phyloP scores from a whole-genome alignment of 2,888 invertebrate species.

The Notodonta dromedarius region DNA sequence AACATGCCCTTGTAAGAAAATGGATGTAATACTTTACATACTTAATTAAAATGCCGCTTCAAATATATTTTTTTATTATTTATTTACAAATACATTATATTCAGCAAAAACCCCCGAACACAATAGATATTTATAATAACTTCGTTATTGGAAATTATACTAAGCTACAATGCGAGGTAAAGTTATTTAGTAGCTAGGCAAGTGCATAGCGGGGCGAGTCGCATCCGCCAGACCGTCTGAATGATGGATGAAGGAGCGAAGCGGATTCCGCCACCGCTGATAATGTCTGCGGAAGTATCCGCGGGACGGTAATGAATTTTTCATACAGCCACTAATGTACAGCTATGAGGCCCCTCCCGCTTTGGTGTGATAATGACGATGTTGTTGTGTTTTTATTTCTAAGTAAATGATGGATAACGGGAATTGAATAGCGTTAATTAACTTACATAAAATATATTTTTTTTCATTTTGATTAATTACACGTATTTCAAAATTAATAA shows the following conservation, averaged over 20 bases:
- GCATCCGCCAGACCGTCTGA: slow-evolving; percentile 35
- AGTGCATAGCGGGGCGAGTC: slow-evolving; percentile 37
- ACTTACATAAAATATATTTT: too few relatives aligned
- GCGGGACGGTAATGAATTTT: slow-evolving; percentile 39
- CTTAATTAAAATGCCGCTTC: too few relatives aligned
- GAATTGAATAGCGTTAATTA: too few relatives aligned
- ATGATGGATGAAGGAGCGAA: slow-evolving; percentile 60
- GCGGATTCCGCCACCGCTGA: slow-evolving; percentile 34
- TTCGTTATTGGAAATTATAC: background rate
- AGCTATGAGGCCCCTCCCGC: slow-evolving; percentile 11
- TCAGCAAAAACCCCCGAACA: too few relatives aligned
- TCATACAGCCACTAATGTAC: slow-evolving; percentile 40
- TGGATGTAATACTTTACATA: too few relatives aligned
- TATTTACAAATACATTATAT: too few relatives aligned
- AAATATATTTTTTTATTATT: too few relatives aligned
- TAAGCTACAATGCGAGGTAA: background rate
- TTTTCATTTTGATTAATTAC: too few relatives aligned
- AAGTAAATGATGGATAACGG: background rate
- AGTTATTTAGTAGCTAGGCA: slow-evolving; percentile 6
- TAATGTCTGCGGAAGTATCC: slow-evolving; percentile 39
- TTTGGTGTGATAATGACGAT: background rate
- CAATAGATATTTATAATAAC: background rate
- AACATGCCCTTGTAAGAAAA: too few relatives aligned
- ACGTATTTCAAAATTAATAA: too few relatives aligned
- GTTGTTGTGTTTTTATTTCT: background rate